phyloP scores from a whole-genome alignment of 1,140 invertebrate species.

The Drosophila teissieri region DNA sequence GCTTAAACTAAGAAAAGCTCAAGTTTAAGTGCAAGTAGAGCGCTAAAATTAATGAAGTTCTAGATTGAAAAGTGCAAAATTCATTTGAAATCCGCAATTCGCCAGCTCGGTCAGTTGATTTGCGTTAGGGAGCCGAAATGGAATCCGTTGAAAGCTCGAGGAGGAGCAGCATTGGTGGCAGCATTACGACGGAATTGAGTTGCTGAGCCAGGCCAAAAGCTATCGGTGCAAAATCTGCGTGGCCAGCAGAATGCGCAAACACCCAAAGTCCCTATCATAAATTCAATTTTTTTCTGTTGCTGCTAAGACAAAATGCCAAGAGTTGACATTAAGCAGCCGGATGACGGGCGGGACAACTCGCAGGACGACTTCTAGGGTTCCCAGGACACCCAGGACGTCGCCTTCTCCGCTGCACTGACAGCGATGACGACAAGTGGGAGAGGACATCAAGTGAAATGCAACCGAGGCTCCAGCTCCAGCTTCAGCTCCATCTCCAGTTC shows the following conservation, averaged over 20 bases:
- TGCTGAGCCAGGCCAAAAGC: constrained; percentile 55
- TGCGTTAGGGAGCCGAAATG: constrained; percentile 20
- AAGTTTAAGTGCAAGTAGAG: constrained; percentile 5
- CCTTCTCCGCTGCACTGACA: constrained; percentile 25
- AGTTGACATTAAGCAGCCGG: constrained; percentile 76
- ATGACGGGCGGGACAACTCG: constrained; percentile 27
- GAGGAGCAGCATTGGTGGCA: neutral
- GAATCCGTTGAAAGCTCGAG: constrained; percentile 17
- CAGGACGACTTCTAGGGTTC: constrained; percentile 4
- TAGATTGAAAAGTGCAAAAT: constrained; percentile 43
- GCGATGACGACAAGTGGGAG: constrained; percentile 54
- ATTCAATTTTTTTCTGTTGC: constrained; percentile 75
- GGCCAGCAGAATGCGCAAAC: constrained; percentile 56
- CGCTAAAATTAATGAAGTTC: constrained; percentile 55
- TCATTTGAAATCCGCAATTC: constrained; percentile 27
- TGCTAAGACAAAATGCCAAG: constrained; percentile 75
- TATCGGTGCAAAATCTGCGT: constrained; percentile 60
- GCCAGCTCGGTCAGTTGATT: constrained; percentile 39
- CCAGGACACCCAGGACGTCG: neutral
- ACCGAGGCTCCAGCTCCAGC: constrained; percentile 36
- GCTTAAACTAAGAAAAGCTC: neutral
- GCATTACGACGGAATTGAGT: constrained; percentile 34
- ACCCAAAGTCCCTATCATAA: constrained; percentile 65
- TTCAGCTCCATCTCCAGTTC: constrained; percentile 2
- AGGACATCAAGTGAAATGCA: constrained; percentile 68